phyloP scores from a whole-genome alignment of 1,140 invertebrate genomes.

The Zaprionus ghesquierei region DNA sequence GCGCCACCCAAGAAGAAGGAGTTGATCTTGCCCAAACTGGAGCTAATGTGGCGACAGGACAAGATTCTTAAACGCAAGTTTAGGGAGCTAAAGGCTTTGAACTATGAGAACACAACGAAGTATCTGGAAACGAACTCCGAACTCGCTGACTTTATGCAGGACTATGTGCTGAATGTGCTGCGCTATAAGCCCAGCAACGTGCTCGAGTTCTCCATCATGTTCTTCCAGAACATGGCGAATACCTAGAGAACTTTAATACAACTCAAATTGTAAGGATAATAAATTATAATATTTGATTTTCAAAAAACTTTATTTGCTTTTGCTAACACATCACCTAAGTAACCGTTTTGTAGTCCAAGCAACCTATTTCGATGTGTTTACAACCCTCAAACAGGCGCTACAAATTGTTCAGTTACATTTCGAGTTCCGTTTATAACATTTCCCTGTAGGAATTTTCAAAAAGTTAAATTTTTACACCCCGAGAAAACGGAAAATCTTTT shows the following conservation, averaged over 20 bases:
- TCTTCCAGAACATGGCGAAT: conserved; percentile 66
- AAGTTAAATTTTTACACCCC: background rate
- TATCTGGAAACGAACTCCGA: conserved; percentile 57
- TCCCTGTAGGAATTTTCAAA: background rate
- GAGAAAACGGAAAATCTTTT: background rate
- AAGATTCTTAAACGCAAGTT: conserved; percentile 36
- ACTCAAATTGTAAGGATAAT: background rate
- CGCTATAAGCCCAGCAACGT: conserved; percentile 74
- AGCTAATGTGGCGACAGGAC: conserved; percentile 72
- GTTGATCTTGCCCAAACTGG: conserved; percentile 51
- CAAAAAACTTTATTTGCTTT: too few species aligned
- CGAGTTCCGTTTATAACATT: conserved; percentile 16
- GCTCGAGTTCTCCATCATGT: conserved; percentile 71
- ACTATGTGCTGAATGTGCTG: conserved; percentile 65
- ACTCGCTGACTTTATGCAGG: conserved; percentile 67
- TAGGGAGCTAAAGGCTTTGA: conserved; percentile 50
- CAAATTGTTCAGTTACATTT: conserved; percentile 31
- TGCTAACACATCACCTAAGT: conserved; percentile 24
- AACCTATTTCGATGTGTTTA: conserved; percentile 46
- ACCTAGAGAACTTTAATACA: background rate
- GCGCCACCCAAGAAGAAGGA: conserved; percentile 42
- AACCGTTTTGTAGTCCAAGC: conserved; percentile 37
- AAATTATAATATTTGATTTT: too few species aligned
- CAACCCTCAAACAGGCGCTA: conserved; percentile 43
- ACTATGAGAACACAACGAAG: conserved; percentile 61